Evolutionary conservation across 2,888 invertebrate genomes (phyloP), one percentile per base, ranked within the genome.

Genomic region (Operophtera brumata): DNA sequence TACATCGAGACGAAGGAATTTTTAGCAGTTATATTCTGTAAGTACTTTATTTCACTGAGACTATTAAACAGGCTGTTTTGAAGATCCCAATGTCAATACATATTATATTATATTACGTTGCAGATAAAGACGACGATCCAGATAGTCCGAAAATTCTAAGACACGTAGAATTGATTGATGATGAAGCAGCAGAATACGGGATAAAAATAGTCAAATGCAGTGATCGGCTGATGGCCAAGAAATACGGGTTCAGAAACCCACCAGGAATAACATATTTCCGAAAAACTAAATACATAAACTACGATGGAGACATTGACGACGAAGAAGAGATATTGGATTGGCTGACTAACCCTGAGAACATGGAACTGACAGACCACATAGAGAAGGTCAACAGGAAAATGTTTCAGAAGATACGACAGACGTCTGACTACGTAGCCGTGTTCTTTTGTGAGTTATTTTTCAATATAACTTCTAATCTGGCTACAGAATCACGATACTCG

Each of bases 321-420:
- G 96, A 96, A 71, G 97, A 97, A 78, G 96, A 96, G 83, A 92
- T 96, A 52, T 90, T 97, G 28, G 97, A 97, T 77, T 97, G 97
- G 97, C 84, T 97, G 10, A 97, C 97, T 0, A 95, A 97, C 79
- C 97, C 97, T 0, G 96, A 96, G 70, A 97, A 97, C 69, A 97
- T 97, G 97, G 97, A 97, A 82, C 91, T 97, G 57, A 96, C 96
- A 5, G 97, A 97, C 82, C 96, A 96, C 66, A 97, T 97, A 48
- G 97, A 97, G 80, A 93, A 95, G 76, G 97, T 97, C 10, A 97
- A 97, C 78, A 91, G 93, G 52, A 97, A 97, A 86, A 97, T 97
- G 97, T 96, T 97, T 75, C 95, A 96, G 59, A 96, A 97, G 83
- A 96, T 97, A 70, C 91, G 96, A 40, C 95, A 96, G 75, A 93